A percentile compares a stretch with the other conserved stretches of the same genome.
Conservation (phyloP, 2,888 invertebrate genomes). For the Papilio gigon region DNA sequence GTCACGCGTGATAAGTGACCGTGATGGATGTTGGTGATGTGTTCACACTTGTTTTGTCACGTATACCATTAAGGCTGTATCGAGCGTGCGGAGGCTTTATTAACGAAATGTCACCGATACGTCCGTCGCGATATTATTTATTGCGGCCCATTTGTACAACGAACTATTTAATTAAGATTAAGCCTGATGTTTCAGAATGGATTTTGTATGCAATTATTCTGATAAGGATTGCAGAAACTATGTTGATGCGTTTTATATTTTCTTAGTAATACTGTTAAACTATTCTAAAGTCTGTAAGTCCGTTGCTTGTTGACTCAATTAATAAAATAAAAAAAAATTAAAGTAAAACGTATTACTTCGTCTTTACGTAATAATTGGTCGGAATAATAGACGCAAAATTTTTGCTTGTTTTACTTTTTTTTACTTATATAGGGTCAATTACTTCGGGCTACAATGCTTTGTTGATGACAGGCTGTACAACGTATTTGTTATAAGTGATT, state of each 20-base stretch:
- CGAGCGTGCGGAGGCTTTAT: conserved; percentile 30
- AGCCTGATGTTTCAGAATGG: neutral
- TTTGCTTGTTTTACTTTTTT: neutral
- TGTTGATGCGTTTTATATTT: neutral
- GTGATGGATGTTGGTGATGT: conserved; percentile 36
- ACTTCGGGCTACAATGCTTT: neutral
- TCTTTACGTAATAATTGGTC: too few relatives aligned
- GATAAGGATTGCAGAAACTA: neutral
- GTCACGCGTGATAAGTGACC: conserved; percentile 30
- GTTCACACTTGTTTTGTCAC: conserved; percentile 38
- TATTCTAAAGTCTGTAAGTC: too few relatives aligned
- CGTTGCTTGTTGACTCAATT: too few relatives aligned
- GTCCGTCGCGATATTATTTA: conserved; percentile 22
- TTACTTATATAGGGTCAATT: too few relatives aligned
- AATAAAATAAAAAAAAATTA: too few relatives aligned
- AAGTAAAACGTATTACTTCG: too few relatives aligned
- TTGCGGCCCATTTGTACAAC: conserved; percentile 21
- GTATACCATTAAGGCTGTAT: conserved; percentile 39
- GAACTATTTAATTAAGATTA: conserved; percentile 30
- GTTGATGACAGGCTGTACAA: too few relatives aligned
- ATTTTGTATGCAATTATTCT: neutral
- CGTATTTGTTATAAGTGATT: neutral
- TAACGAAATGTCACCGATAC: conserved; percentile 21
- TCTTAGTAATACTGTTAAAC: too few relatives aligned
- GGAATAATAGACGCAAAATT: too few relatives aligned